Base-by-base conservation (phyloP, 2,113 vertebrate species). In the Aspiorhynchus laticeps region DNA sequence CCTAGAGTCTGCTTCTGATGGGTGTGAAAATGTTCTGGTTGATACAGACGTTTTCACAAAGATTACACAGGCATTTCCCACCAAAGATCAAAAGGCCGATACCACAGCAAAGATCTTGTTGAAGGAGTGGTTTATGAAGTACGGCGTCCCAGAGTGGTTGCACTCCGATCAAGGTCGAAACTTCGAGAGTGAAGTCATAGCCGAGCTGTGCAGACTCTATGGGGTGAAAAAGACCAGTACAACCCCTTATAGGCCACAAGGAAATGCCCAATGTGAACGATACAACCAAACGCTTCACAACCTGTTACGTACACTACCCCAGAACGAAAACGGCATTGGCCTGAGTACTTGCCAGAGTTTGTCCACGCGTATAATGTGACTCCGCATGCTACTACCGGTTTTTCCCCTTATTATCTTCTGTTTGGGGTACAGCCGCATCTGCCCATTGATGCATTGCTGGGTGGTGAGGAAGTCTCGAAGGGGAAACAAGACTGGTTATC, bases 291-390 rank as follows among this genome's bases (percentile, higher is more conserved):
- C 36, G 5, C 33, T 74, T 12, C 75, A 77, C 7, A 77, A 77
- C 7, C 26, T 77, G 75, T 19, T 77, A 77, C 14, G n/a, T 4
- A 77, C 38, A 2, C 7, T 77, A 28, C 14, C 43, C 4, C 75
- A 8, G 43, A 75, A 43, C 17, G 21, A 1, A 75, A 75, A 1
- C 7, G n/a, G 5, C 2, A 14, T 26, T 51, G 75, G 43, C 43
- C 75, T 0, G 75, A 51, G 46, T 77, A 77, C 15, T 77, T 77
- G 43, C 75, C 46, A 2, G 75, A 77, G 15, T 28, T 77, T 15
- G n/a, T 77, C 26, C 75, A 77, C 1, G 75, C n/a, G 0, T 77
- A 77, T 19, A 77, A 77, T 51, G 46, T 77, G 14, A 77, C 75
- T 1, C 46, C 26, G 7, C n/a, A 51, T 51, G 11, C 43, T 15